Base-by-base conservation (phyloP, 2,113 vertebrate species). In the Marmota flaviventris region DNA sequence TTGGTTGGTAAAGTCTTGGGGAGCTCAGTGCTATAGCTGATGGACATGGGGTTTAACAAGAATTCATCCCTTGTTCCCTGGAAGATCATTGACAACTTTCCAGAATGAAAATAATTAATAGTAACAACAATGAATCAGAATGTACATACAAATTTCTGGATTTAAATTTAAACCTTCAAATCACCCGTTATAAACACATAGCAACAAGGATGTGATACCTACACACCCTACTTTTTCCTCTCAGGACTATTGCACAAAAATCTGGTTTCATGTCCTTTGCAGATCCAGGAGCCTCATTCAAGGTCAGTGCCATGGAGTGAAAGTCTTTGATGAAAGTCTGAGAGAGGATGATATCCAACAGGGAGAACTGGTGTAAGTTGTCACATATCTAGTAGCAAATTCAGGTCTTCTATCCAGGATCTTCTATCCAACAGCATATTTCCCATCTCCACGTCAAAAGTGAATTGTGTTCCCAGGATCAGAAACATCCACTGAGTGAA, bases 1-100 rank as follows among this genome's bases (percentile, higher is more conserved):
- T 53, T 37, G 10, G 27, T 45, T 63, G 29, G 27, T 25, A 91
- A 67, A 27, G 2, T 61, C 20, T 45, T 91, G 37, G 87, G 22
- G 42, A 82, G 81, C 27, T 61, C 29, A 70, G 16, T 11, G 37
- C 16, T 24, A 48, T 24, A 72, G 18, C 8, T 29, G 8, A 37
- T 4, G 8, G 20, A 25, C 27, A 76, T 86, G 58, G 12, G 17
- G 1, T 63, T 39, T 39, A 56, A 85, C 51, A 69, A 93, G 37
- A 77, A 63, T n/a, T 45, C 78, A 14, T 10, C 37, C 32, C 18
- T 85, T 72, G 29, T n/a, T 85, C 39, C 8, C 39, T n/a, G 18
- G 37, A 91, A 92, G 53, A 17, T 81, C 84, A 42, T 34, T 27
- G 37, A 10, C 29, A 93, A 61, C 37, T 79, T 93, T 67, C 51